phyloP scores from a whole-genome alignment of 2,113 vertebrate genomes.

The Sylvia atricapilla region DNA sequence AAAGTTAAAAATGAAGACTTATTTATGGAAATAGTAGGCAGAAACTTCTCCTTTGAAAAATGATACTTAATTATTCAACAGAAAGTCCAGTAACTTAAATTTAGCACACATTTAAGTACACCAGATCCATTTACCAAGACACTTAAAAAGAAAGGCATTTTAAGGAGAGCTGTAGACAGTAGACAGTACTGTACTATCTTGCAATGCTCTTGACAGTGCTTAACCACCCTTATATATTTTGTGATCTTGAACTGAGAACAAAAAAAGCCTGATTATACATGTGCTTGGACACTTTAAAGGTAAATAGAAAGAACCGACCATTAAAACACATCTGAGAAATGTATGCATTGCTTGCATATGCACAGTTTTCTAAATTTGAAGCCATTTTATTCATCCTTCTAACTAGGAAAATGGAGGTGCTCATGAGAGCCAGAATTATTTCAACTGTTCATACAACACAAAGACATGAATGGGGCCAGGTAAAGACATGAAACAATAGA shows the following conservation, averaged over 20 bases:
- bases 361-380: background rate
- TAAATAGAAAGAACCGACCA: background rate
- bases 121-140: background rate
- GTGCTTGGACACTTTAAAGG: constrained; percentile 23
- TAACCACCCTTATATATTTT: background rate
- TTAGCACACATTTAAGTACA: background rate
- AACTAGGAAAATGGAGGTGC: background rate
- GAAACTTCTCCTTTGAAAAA: background rate
- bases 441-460: background rate
- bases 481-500: background rate
- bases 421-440: background rate
- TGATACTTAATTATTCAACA: background rate
- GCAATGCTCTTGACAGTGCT: background rate
- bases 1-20: background rate
- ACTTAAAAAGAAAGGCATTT: background rate
- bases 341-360: background rate
- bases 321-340: background rate
- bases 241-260: constrained; percentile 24
- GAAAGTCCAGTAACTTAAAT: constrained; percentile 22
- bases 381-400: background rate
- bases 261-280: constrained; percentile 24
- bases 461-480: background rate
- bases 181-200: background rate
- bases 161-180: background rate
- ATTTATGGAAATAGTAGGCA: background rate